A percentile compares a stretch with the other conserved stretches of the same genome.
phyloP scores from a whole-genome alignment of 2,113 vertebrate genomes.

The Gasterosteus aculeatus region DNA sequence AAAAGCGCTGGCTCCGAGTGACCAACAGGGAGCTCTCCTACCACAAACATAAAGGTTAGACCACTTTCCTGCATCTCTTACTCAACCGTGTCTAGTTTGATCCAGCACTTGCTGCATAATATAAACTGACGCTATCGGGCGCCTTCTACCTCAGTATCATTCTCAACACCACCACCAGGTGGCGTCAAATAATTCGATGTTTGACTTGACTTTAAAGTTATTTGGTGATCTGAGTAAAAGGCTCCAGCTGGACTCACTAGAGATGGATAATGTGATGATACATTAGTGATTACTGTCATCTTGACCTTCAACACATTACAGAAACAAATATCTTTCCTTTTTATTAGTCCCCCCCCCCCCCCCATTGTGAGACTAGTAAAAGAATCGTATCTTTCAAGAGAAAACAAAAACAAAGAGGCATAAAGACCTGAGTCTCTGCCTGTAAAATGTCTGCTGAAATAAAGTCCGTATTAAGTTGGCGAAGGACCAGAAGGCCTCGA shows the following conservation, averaged over 20 bases:
- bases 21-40: slow-evolving; percentile 94
- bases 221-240: background rate
- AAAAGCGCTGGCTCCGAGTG: slow-evolving; percentile 95
- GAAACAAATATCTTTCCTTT: no score
- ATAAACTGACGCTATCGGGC: background rate
- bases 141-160: background rate
- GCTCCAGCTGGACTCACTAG: background rate
- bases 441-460: no score
- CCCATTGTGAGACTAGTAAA: no score
- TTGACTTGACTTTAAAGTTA: background rate
- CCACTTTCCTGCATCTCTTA: background rate
- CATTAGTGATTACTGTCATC: background rate
- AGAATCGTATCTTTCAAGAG: no score
- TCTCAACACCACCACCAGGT: slow-evolving; percentile 1
- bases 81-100: background rate
- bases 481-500: no score
- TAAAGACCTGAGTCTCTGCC: no score
- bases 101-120: background rate
- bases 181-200: background rate
- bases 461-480: no score
- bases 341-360: no score
- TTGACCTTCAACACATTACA: background rate
- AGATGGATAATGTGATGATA: background rate
- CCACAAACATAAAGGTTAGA: slow-evolving; percentile 93
- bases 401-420: no score